Evolutionary conservation across 30 jellyfish, hydroid and myxozoan species (phyloP).

Genomic region (Aurelia aurita complex sp. Pacific): DNA sequence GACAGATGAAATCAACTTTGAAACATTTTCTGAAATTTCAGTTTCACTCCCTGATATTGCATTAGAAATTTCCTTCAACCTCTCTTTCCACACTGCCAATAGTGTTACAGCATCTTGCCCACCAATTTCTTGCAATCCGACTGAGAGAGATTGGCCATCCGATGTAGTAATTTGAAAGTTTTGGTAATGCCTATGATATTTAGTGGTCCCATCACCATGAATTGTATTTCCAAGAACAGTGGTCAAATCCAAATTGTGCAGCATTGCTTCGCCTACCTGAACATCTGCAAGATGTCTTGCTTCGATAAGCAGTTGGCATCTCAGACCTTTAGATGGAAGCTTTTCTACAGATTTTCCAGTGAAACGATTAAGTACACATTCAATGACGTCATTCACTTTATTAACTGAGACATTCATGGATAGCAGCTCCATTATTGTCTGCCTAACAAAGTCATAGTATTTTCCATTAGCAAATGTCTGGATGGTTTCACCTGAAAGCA

Average conservation of each 20-base stretch:
- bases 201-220: constrained; percentile 62
- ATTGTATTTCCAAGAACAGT: constrained; percentile 11
- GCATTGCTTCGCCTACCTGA: constrained; percentile 24
- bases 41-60: too few species aligned
- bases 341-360: neutral
- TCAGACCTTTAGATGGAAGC: constrained; percentile 31
- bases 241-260: neutral
- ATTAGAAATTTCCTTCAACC: too few species aligned
- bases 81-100: too few species aligned
- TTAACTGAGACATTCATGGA: neutral
- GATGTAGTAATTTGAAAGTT: too few species aligned
- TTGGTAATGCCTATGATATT: constrained; percentile 27
- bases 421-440: neutral
- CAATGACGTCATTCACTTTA: neutral
- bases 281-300: constrained; percentile 14
- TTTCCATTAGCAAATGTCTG: constrained; percentile 7
- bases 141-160: too few species aligned
- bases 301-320: neutral
- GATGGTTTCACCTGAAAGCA: neutral
- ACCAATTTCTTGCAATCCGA: too few species aligned
- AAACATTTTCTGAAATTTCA: too few species aligned
- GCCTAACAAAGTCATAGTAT: neutral
- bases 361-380: neutral
- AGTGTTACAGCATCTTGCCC: too few species aligned
- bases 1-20: too few species aligned